Percentiles rank a stretch among this genome's conserved stretches.
Evolutionary conservation across 2,113 vertebrate genomes (phyloP).

Genomic region (Clupea harengus): DNA sequence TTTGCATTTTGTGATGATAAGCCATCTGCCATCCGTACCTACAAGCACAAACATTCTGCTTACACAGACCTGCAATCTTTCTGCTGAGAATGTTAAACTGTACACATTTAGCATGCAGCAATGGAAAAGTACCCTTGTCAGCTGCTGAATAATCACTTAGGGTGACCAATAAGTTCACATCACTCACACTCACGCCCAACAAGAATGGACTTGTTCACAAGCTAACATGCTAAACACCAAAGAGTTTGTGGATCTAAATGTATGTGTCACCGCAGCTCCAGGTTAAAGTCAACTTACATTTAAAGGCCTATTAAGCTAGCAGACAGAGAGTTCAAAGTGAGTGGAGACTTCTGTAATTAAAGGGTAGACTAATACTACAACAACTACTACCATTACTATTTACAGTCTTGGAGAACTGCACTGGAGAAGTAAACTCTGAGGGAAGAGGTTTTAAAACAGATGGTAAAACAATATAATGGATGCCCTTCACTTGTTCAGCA

Average conservation of each 20-base stretch:
- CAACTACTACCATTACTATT: neutral
- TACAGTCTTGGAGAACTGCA: too few relatives aligned
- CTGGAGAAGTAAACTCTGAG: neutral
- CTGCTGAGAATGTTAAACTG: neutral
- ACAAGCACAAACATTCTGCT: neutral
- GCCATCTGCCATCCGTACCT: neutral
- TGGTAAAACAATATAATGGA: too few relatives aligned
- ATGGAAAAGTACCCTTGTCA: conserved; percentile 5
- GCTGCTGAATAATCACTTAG: neutral
- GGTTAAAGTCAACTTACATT: neutral
- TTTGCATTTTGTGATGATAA: neutral
- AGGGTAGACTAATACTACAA: neutral
- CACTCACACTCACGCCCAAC: neutral
- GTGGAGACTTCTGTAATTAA: neutral
- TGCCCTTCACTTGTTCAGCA: too few relatives aligned
- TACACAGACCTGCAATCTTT: neutral
- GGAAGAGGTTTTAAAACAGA: neutral
- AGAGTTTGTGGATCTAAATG: neutral
- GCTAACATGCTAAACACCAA: neutral
- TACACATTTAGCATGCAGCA: neutral
- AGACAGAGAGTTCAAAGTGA: neutral
- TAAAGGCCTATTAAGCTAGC: neutral
- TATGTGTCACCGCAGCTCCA: neutral
- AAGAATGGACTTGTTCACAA: neutral
- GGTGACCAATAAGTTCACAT: neutral